Evolutionary conservation across 2,113 vertebrate genomes (phyloP).

Genomic region (Rhinolophus ferrumequinum): DNA sequence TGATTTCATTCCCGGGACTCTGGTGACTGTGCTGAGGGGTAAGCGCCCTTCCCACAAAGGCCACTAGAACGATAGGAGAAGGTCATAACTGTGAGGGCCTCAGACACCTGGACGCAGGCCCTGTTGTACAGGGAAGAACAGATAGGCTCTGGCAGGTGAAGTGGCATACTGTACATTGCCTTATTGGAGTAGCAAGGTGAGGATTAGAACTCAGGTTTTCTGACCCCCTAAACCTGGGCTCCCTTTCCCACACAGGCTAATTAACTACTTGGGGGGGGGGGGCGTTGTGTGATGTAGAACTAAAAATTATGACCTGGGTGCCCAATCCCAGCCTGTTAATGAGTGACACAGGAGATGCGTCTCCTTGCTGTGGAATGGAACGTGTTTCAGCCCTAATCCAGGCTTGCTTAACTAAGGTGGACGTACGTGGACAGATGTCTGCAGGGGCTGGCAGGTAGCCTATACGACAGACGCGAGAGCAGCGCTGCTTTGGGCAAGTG

Average conservation of each 20-base stretch:
- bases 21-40: not conserved
- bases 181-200: not conserved
- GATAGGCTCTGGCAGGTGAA: not conserved
- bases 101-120: not conserved
- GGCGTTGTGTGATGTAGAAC: not conserved
- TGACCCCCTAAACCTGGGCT: not conserved
- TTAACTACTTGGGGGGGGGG: too few species aligned
- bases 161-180: not conserved
- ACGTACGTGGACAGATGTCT: constrained; percentile 10
- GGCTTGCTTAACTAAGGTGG: not conserved
- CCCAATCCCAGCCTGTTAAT: not conserved
- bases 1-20: not conserved
- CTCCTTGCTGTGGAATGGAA: constrained; percentile 11
- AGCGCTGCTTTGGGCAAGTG: not conserved
- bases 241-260: not conserved
- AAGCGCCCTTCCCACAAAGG: too few species aligned
- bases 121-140: not conserved
- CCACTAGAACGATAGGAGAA: not conserved
- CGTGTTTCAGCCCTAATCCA: not conserved
- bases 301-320: not conserved
- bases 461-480: not conserved
- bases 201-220: not conserved
- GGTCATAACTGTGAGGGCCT: not conserved
- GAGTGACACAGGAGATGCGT: not conserved
- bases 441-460: not conserved